Evolutionary conservation across 2,888 invertebrate species (phyloP), one percentile per base, ranked within the genome.

Genomic region (Adela reaumurella): DNA sequence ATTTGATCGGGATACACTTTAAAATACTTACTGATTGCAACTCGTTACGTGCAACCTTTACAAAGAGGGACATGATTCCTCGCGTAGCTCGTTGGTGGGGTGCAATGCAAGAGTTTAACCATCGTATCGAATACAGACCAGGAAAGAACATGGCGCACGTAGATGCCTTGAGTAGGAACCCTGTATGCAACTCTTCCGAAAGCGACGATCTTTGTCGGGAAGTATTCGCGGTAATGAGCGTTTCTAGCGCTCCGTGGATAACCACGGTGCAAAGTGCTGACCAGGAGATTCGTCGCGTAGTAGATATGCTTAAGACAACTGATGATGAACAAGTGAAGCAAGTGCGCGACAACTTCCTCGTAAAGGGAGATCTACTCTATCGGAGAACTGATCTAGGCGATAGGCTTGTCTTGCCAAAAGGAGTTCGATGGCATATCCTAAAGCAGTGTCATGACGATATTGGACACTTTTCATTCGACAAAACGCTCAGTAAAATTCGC

Each of bases 1-100:
- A 66, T 48, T 45, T 68, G 1, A 50, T 61, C 8, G 61, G 59
- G 2, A 52, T 56, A 6, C 16, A 46, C 1, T 66, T 67, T 48
- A 57, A 56, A 47, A 48, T 62, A 17, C 10, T 56, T 3, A 54
- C 56, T 0, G 55, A 55, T 17, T 56, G 55, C 17, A 51, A 51
- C 17, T 49, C 54, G 2, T 28, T 56, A 1, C 46, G 54, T 8
- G 51, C 55, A 4, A 56, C 55, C 1, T 56, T 55, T 41, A 19
- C 45, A 4, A 56, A 56, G 28, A 43, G 45, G 14, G 54, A 56
- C 28, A 50, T 52, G 35, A 16, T 55, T 5, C 53, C 51, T 3
- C 42, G 56, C n/a, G 53, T 55, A 8, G 56, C 54, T 8, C 46
- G 56, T 17, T 56, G 56, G 56, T 56, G 56, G 56, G 47, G 45